phyloP scores from a whole-genome alignment of 2,113 vertebrate genomes.

The Sprattus sprattus region DNA sequence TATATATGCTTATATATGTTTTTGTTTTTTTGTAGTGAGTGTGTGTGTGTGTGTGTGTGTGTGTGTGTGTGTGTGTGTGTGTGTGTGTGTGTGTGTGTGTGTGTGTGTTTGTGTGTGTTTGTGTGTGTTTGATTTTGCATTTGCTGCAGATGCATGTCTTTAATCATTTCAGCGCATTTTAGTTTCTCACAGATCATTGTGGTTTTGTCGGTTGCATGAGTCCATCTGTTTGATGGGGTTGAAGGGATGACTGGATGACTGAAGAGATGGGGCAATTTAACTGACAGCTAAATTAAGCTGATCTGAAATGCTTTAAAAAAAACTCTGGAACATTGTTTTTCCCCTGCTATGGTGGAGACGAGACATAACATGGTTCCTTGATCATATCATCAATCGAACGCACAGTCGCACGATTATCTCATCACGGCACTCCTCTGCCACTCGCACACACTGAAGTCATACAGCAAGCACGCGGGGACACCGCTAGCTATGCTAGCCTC shows the following conservation, averaged over 20 bases:
- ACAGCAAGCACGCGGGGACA: constrained; percentile 40
- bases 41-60: background rate
- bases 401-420: background rate
- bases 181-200: background rate
- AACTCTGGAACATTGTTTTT: constrained; percentile 29
- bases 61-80: background rate
- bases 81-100: background rate
- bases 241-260: background rate
- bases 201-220: background rate
- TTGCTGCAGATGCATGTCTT: background rate
- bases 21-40: background rate
- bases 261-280: background rate
- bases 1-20: background rate
- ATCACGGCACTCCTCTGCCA: background rate
- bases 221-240: background rate
- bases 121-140: background rate
- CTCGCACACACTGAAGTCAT: constrained; percentile 39
- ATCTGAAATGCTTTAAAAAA: constrained; percentile 24
- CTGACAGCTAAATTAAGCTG: background rate
- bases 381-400: background rate
- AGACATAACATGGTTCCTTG: constrained; percentile 14
- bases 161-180: background rate
- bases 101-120: background rate
- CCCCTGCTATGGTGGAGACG: background rate
- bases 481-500: constrained; percentile 41